Evolutionary conservation across 2,888 invertebrate species (phyloP).

Genomic region (Rutpela maculata): DNA sequence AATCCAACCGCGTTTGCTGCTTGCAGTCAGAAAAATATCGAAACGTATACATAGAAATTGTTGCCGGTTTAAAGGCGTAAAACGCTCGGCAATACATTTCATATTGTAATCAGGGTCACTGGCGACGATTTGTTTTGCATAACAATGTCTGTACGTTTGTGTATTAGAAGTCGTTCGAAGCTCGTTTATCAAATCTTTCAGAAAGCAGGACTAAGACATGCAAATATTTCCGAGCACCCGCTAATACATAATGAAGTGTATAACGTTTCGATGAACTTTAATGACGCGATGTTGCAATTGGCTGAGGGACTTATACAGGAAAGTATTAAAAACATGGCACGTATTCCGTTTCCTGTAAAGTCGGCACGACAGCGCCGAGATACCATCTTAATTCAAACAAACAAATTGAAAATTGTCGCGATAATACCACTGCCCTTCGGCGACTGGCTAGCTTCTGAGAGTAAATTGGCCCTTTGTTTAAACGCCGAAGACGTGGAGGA

Average conservation of each 20-base stretch:
- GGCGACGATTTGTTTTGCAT: slow-evolving; percentile 29
- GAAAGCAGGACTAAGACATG: slow-evolving; percentile 21
- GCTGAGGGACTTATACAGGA: slow-evolving; percentile 37
- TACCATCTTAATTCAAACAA: slow-evolving; percentile 55
- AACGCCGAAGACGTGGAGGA: not conserved
- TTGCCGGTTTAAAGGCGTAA: slow-evolving; percentile 8
- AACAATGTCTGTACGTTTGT: slow-evolving; percentile 25
- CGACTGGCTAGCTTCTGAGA: not conserved
- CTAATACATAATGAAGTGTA: not conserved
- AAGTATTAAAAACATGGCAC: slow-evolving; percentile 58
- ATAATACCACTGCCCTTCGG: slow-evolving; percentile 47
- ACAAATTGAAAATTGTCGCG: slow-evolving; percentile 54
- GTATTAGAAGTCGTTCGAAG: slow-evolving; percentile 23
- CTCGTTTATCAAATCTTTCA: slow-evolving; percentile 31
- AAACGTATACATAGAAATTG: slow-evolving; percentile 1
- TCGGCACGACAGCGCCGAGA: slow-evolving; percentile 48
- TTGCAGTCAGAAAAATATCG: not conserved
- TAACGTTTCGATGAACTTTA: slow-evolving; percentile 13
- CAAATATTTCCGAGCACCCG: slow-evolving; percentile 18
- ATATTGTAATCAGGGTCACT: slow-evolving; percentile 20
- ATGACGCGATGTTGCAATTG: slow-evolving; percentile 3
- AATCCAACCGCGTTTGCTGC: not conserved
- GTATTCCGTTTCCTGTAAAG: slow-evolving; percentile 60
- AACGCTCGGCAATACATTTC: not conserved
- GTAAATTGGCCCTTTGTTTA: not conserved